Conservation (phyloP, 2,797 vertebrate species). For the Lithobates sylvaticus region DNA sequence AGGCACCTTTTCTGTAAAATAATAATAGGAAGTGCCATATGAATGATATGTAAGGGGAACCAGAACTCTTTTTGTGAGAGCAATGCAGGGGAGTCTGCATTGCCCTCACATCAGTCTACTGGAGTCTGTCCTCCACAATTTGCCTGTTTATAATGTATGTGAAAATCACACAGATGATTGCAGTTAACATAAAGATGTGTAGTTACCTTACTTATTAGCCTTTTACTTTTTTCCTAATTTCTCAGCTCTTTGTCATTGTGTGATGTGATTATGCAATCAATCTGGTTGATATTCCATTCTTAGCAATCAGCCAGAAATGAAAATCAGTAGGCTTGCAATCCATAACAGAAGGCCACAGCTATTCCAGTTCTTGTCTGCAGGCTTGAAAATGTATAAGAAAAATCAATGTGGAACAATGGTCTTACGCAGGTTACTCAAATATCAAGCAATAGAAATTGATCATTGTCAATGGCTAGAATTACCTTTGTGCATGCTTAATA, state of each 20-base stretch:
- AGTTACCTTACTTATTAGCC: background rate
- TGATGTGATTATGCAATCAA: background rate
- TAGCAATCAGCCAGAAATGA: constrained; percentile 9
- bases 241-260: background rate
- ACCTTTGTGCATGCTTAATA: background rate
- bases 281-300: background rate
- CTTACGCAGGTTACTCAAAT: background rate
- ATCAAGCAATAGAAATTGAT: too few relatives aligned
- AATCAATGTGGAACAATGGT: background rate
- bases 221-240: background rate
- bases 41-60: too few relatives aligned
- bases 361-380: background rate
- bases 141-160: background rate
- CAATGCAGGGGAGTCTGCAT: too few relatives aligned
- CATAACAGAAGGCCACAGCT: background rate
- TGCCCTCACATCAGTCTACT: too few relatives aligned
- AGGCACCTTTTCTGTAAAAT: too few relatives aligned
- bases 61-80: too few relatives aligned
- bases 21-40: too few relatives aligned
- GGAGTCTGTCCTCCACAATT: too few relatives aligned
- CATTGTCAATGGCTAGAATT: background rate
- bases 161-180: background rate
- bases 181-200: background rate
- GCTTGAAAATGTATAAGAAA: background rate
- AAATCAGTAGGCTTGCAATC: background rate